These are phyloP conservation scores for Phalera bucephala DNA, from an alignment of 2,888 invertebrate species.

Conservation along the genomic window DNA sequence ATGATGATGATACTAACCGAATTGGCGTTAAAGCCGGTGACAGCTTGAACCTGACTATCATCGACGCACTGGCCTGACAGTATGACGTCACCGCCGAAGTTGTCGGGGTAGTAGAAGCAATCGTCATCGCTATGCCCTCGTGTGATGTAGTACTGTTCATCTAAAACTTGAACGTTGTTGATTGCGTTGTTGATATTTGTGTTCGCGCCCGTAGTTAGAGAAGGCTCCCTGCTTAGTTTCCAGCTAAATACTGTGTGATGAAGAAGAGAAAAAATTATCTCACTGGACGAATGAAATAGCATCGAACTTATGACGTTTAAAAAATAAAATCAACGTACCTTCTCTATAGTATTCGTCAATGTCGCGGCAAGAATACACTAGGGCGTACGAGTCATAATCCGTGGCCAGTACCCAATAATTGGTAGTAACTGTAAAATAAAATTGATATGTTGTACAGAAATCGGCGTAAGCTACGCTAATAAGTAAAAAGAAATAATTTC, in stretches of 20 bases:
- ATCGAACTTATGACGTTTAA: no score
- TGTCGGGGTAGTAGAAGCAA: slow-evolving; percentile 70
- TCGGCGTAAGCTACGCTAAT: no score
- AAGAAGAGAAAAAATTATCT: no score
- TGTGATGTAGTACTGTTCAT: slow-evolving; percentile 46
- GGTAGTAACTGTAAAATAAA: slow-evolving; percentile 39
- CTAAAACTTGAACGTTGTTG: slow-evolving; percentile 46
- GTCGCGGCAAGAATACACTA: slow-evolving; percentile 85
- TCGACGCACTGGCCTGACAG: slow-evolving; percentile 53
- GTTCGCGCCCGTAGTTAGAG: slow-evolving; percentile 28
- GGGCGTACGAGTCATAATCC: slow-evolving; percentile 84
- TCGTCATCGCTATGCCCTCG: slow-evolving; percentile 49
- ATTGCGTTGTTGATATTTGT: slow-evolving; percentile 41
- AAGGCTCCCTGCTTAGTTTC: slow-evolving; percentile 53
- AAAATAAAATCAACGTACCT: no score
- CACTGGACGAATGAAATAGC: no score
- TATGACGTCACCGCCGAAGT: slow-evolving; percentile 59
- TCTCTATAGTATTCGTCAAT: slow-evolving; percentile 51
- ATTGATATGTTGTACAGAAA: slow-evolving; percentile 1
- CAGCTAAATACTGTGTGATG: slow-evolving; percentile 58
- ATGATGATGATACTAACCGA: slow-evolving; percentile 45
- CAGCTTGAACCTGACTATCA: slow-evolving; percentile 34
- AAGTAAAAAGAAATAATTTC: no score
- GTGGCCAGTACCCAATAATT: slow-evolving; percentile 73
- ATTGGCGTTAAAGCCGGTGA: slow-evolving; percentile 42